A percentile compares a stretch with the other conserved stretches of the same genome.
These are phyloP conservation scores for Thaumetopoea pityocampa DNA, from an alignment of 1,140 invertebrate genomes.

Conservation along the genomic window DNA sequence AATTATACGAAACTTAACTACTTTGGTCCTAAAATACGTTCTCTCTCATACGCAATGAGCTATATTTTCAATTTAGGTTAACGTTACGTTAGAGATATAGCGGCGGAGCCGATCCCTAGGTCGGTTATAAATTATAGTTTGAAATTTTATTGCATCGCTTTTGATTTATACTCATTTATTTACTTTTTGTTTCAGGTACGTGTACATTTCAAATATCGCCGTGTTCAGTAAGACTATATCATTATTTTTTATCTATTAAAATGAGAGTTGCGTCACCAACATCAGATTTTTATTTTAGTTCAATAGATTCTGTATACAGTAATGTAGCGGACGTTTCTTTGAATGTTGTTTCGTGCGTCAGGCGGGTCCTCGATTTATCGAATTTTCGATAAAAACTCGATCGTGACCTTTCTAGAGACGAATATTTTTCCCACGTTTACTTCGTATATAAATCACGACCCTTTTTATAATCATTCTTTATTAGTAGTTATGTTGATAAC, in stretches of 20 bases:
- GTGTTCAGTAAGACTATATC: constrained; percentile 10
- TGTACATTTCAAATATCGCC: constrained; percentile 12
- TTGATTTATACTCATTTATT: constrained; percentile 18
- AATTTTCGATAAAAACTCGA: constrained; percentile 32
- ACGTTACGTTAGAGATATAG: constrained; percentile 45
- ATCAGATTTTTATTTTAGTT: too few relatives aligned
- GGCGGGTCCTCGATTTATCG: constrained; percentile 21
- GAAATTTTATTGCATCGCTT: constrained; percentile 24
- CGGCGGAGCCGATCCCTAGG: constrained; percentile 16
- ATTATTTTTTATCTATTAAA: too few relatives aligned
- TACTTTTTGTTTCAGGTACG: constrained; percentile 29
- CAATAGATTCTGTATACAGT: too few relatives aligned
- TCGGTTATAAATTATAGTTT: constrained; percentile 11
- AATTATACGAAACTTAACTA: constrained; percentile 45
- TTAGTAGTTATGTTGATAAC: constrained; percentile 9
- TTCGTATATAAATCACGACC: constrained; percentile 28
- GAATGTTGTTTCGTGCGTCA: constrained; percentile 1
- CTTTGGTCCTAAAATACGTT: too few relatives aligned
- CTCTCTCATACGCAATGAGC: constrained; percentile 51
- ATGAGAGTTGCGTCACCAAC: too few relatives aligned
- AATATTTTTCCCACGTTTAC: constrained; percentile 36
- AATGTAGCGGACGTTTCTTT: too few relatives aligned
- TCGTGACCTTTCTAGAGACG: constrained; percentile 23
- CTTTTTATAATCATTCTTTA: constrained; percentile 14
- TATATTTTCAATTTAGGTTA: constrained; percentile 60